Percentiles rank a stretch among this genome's conserved stretches.
Conservation (phyloP, 1,140 invertebrate species). For the Scylla paramamosain region DNA sequence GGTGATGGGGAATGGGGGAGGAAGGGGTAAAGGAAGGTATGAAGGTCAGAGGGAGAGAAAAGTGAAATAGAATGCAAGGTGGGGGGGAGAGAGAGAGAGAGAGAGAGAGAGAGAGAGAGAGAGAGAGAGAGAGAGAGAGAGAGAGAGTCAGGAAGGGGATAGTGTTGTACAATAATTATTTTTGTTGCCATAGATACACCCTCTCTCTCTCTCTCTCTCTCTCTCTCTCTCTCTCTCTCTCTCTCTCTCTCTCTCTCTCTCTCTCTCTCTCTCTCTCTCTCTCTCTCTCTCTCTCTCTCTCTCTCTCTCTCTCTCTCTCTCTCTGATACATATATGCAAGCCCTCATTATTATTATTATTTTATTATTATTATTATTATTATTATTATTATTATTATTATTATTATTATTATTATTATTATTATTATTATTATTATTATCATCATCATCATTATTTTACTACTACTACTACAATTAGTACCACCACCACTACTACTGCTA, state of each 20-base stretch:
- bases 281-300: constrained; percentile 38
- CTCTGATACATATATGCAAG: background rate
- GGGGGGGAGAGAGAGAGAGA: constrained; percentile 31
- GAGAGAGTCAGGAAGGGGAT: background rate
- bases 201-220: constrained; percentile 8
- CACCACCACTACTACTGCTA: background rate
- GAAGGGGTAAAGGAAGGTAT: background rate
- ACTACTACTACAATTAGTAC: background rate
- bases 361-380: background rate
- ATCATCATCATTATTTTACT: background rate
- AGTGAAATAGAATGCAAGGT: background rate
- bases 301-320: constrained; percentile 34
- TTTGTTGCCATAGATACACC: background rate
- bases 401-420: background rate
- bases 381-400: no score
- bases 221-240: no score
- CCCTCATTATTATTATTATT: background rate
- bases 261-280: background rate
- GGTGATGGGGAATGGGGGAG: background rate
- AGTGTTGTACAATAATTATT: background rate
- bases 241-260: constrained; percentile 24
- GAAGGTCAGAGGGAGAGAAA: background rate
- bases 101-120: background rate
- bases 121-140: background rate
- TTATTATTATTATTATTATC: background rate